These are phyloP conservation scores for Anastatus disparis DNA, from an alignment of 1,140 invertebrate species.

Conservation along the genomic window DNA sequence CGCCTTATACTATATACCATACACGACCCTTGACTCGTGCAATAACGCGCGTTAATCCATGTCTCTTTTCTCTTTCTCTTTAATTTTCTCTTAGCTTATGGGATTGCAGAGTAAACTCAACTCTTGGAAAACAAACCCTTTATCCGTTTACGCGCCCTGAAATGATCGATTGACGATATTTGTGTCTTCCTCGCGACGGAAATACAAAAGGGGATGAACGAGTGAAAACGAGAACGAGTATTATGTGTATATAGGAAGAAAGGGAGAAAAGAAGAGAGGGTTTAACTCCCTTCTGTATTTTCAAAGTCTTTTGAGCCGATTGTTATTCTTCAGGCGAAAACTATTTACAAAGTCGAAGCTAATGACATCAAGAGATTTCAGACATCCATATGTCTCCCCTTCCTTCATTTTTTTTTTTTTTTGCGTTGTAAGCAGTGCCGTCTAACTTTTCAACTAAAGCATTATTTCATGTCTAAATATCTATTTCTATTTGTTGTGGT, in stretches of 20 bases:
- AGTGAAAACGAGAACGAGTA: conserved; percentile 3
- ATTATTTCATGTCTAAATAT: no score
- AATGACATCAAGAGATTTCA: conserved; percentile 60
- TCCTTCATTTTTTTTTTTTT: no score
- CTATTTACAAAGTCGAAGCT: conserved; percentile 64
- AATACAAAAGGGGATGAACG: neutral
- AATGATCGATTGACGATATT: conserved; percentile 39
- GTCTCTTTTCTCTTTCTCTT: conserved; percentile 9
- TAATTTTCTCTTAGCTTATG: no score
- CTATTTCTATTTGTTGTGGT: no score
- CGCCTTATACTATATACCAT: neutral
- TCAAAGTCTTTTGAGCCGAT: conserved; percentile 40
- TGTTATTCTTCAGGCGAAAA: conserved; percentile 63
- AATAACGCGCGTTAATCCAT: conserved; percentile 38
- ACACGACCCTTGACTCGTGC: conserved; percentile 19
- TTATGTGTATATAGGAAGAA: neutral
- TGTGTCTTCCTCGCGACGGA: neutral
- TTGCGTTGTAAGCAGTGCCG: no score
- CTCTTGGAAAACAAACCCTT: conserved; percentile 37
- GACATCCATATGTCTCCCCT: conserved; percentile 48
- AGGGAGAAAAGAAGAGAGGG: conserved; percentile 5
- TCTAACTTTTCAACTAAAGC: no score
- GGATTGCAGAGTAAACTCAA: conserved; percentile 4
- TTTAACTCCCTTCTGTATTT: no score
- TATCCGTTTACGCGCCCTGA: neutral